These are phyloP conservation scores for Anser cygnoides DNA, from an alignment of 2,113 vertebrate genomes.

Conservation along the genomic window DNA sequence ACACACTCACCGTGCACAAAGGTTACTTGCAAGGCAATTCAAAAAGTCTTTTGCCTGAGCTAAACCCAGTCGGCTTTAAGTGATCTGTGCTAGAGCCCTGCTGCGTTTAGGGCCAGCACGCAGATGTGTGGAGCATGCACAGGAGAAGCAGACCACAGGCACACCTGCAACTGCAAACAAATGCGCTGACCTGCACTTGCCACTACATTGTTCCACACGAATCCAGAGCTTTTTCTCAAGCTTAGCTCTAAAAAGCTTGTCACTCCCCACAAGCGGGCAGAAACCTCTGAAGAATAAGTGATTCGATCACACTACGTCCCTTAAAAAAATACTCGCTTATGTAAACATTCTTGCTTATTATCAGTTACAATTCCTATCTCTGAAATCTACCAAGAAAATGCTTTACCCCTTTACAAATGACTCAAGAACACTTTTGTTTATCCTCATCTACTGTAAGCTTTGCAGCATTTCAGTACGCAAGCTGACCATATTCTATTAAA, in stretches of 20 bases:
- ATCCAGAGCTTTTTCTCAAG: neutral
- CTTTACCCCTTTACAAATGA: neutral
- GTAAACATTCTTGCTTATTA: neutral
- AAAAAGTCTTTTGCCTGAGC: neutral
- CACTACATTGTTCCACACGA: accelerated
- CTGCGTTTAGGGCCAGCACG: neutral
- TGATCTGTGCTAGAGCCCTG: neutral
- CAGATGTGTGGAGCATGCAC: neutral
- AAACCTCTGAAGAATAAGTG: neutral
- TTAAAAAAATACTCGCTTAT: neutral
- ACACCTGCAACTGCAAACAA: neutral
- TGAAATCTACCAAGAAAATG: neutral
- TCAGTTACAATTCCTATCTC: neutral
- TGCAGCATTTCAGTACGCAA: neutral
- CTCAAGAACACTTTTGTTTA: neutral
- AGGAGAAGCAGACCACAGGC: neutral
- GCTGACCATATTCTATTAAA: neutral
- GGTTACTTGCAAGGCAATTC: neutral
- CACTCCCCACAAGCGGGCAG: neutral
- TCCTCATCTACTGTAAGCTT: neutral
- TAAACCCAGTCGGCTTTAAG: neutral
- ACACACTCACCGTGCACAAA: accelerated
- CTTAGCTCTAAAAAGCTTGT: neutral
- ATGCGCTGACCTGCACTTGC: neutral
- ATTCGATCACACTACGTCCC: accelerated